Base-by-base conservation (phyloP, 2,113 vertebrate genomes). In the Mellivora capensis region DNA sequence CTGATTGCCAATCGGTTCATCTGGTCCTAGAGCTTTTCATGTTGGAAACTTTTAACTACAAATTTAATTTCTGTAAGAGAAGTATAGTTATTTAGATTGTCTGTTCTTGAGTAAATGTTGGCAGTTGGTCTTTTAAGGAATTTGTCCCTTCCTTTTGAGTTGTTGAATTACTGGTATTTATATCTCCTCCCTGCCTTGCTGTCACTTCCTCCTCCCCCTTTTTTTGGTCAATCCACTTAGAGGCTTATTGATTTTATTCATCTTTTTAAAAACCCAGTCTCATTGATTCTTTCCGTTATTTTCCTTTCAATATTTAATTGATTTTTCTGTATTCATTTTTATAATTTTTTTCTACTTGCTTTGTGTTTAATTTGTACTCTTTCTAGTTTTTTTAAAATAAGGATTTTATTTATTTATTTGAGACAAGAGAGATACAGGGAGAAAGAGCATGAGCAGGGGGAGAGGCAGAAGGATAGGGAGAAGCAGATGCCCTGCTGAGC, bases 11-110 rank as follows among this genome's bases (percentile, higher is more conserved):
- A 9, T 72, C 6, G 76, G 27, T 76, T 49, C 79, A 82, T 89
- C 62, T 86, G 79, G 39, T 69, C 11, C 15, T 74, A 21, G 39
- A 86, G 7, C 44, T 95, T 96, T 88, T 39, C 62, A 86, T 95
- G 39, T 92, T 89, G 76, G 86, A 67, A 96, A 94, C 25, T 86
- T 93, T 95, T 74, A 84, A 67, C 31, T 88, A 49, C 15, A 71
- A 57, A 83, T 76, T 74, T 12, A 86, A 47, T 86, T 82, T 96
- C 49, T 90, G 86, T 79, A 29, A 90, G 44, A 71, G 15, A 61
- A 72, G 52, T 31, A 57, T 74, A 86, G 25, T 72, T 54, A 42
- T 59, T 88, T 23, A 90, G n/a, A 27, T 87, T 37, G 57, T 49
- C 12, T 96, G 37, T 74, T 82, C 39, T 64, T 74, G 23, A 85